These are phyloP conservation scores for Garrulus glandarius DNA, from an alignment of 2,797 vertebrate species.

Conservation along the genomic window DNA sequence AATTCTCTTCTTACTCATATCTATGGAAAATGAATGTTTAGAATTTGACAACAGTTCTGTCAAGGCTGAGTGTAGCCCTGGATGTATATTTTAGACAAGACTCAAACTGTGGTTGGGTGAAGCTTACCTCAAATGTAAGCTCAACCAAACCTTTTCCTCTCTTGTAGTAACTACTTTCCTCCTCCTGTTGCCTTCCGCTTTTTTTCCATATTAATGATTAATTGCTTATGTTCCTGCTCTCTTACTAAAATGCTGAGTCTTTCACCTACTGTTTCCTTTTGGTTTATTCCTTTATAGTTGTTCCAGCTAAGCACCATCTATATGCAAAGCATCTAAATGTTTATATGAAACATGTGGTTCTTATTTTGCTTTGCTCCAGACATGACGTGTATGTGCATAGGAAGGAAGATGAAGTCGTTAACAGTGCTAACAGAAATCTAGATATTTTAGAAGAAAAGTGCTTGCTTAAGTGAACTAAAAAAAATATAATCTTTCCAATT, in stretches of 20 bases:
- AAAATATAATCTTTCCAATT: constrained; percentile 36
- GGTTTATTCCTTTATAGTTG: constrained; percentile 30
- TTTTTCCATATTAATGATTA: constrained; percentile 36
- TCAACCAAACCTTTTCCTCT: not conserved
- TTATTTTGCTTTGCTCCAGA: constrained; percentile 49
- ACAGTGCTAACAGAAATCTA: constrained; percentile 28
- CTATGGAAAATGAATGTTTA: not conserved
- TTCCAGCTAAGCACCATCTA: constrained; percentile 45
- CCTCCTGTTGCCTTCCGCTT: not conserved
- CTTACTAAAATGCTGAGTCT: constrained; percentile 34
- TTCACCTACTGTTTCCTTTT: constrained; percentile 48
- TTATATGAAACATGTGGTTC: constrained; percentile 58
- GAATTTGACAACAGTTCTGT: not conserved
- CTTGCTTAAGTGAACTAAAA: constrained; percentile 19
- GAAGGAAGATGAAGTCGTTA: constrained; percentile 59
- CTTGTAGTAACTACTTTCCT: not conserved
- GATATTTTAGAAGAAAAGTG: constrained; percentile 16
- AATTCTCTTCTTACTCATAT: not conserved
- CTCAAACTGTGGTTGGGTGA: not conserved
- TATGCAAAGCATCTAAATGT: constrained; percentile 35
- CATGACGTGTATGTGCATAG: constrained; percentile 34
- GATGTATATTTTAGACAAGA: not conserved
- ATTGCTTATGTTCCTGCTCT: constrained; percentile 16
- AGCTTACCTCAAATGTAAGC: not conserved
- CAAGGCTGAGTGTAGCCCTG: not conserved